A percentile compares a stretch with the other conserved stretches of the same genome.
Conservation (phyloP, 1,140 invertebrate genomes). For the Aethina tumida region DNA sequence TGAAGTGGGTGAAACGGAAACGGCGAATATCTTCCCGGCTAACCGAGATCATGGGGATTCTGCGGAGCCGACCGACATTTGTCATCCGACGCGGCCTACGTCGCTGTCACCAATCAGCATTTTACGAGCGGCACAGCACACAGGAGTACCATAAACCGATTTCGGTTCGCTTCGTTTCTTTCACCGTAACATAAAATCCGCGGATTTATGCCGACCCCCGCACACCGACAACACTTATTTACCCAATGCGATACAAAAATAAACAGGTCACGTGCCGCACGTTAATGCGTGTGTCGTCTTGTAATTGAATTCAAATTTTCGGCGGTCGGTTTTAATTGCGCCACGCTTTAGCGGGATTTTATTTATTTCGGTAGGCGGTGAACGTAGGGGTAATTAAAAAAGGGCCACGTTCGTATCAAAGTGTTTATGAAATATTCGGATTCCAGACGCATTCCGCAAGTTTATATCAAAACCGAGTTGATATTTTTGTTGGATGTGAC, state of each 20-base stretch:
- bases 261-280: slow-evolving; percentile 2
- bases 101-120: slow-evolving; percentile 27
- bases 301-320: too few relatives aligned
- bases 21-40: slow-evolving; percentile 1
- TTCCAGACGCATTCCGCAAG: too few relatives aligned
- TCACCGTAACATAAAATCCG: slow-evolving; percentile 11
- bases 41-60: slow-evolving; percentile 4
- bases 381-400: too few relatives aligned
- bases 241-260: slow-evolving; percentile 1
- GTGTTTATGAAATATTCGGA: too few relatives aligned
- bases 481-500: too few relatives aligned
- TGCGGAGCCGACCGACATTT: slow-evolving; percentile 13
- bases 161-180: slow-evolving; percentile 17
- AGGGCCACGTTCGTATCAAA: too few relatives aligned
- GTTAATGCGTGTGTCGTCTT: too few relatives aligned
- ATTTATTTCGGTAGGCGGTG: too few relatives aligned
- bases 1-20: too few relatives aligned
- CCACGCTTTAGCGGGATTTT: too few relatives aligned
- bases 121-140: slow-evolving; percentile 28
- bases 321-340: too few relatives aligned
- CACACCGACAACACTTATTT: slow-evolving; percentile 5
- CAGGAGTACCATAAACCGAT: slow-evolving; percentile 26
- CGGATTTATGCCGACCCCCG: slow-evolving; percentile 13
- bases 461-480: too few relatives aligned
- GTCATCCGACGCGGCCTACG: slow-evolving; percentile 22